Conservation (phyloP, 2,113 vertebrate species). For the Antechinus flavipes region DNA sequence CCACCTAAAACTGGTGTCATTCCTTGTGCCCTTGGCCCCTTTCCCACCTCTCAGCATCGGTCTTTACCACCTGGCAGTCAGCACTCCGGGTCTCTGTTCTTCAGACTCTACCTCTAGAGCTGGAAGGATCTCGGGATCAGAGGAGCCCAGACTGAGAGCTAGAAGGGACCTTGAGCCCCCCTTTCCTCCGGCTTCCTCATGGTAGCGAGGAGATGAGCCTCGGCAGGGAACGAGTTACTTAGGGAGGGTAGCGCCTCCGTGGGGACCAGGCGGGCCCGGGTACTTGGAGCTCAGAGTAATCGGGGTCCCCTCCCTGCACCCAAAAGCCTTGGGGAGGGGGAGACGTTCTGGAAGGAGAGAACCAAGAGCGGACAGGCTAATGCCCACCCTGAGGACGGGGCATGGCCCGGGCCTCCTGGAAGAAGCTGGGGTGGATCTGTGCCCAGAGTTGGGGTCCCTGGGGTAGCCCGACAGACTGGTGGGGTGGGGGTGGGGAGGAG, state of each 20-base stretch:
- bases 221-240: neutral
- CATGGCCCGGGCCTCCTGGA: neutral
- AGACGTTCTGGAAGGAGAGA: neutral
- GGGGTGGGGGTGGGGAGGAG: neutral
- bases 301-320: too few relatives aligned
- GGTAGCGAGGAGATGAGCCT: neutral
- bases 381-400: neutral
- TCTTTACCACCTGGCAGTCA: neutral
- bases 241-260: neutral
- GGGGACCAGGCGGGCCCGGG: too few relatives aligned
- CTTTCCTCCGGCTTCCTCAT: neutral
- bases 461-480: neutral
- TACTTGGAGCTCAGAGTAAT: too few relatives aligned
- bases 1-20: neutral
- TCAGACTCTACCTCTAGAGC: neutral
- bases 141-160: neutral
- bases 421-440: neutral
- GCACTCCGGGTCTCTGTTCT: neutral
- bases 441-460: neutral
- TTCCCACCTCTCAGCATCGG: neutral
- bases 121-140: neutral
- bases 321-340: too few relatives aligned
- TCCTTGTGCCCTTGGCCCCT: neutral
- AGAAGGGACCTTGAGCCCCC: neutral
- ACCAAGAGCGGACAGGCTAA: neutral